A percentile compares a stretch with the other conserved stretches of the same genome.
Evolutionary conservation across 2,797 vertebrate species (phyloP).

Genomic region (Myripristis murdjan): DNA sequence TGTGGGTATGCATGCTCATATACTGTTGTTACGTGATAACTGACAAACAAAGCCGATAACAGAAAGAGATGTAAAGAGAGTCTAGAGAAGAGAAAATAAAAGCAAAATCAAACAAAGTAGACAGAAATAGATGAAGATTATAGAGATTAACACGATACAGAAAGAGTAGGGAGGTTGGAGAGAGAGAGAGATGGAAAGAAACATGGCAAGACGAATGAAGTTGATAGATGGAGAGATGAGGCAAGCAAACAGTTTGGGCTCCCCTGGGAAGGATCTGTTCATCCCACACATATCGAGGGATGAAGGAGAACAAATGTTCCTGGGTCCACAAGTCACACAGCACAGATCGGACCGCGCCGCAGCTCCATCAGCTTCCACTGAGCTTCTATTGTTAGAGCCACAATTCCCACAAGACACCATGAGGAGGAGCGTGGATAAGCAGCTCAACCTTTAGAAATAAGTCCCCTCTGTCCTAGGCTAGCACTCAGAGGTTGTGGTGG

Average conservation of each 20-base stretch:
- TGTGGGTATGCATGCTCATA: slow-evolving; percentile 41
- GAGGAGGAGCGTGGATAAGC: slow-evolving; percentile 47
- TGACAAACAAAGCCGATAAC: slow-evolving; percentile 51
- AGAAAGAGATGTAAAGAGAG: slow-evolving; percentile 38
- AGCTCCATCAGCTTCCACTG: slow-evolving; percentile 58
- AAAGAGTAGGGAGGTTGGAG: slow-evolving; percentile 52
- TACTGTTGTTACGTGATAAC: slow-evolving; percentile 40
- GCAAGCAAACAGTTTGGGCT: slow-evolving; percentile 63
- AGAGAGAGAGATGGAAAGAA: slow-evolving; percentile 17
- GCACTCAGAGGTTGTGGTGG: slow-evolving; percentile 5
- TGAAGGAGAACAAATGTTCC: slow-evolving; percentile 79
- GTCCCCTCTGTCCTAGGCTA: slow-evolving; percentile 35
- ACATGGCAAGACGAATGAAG: slow-evolving; percentile 47
- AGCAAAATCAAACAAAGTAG: slow-evolving; percentile 51
- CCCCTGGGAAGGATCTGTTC: slow-evolving; percentile 72
- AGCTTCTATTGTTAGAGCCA: slow-evolving; percentile 73
- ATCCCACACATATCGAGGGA: slow-evolving; percentile 79
- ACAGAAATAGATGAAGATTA: slow-evolving; percentile 46
- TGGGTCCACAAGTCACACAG: slow-evolving; percentile 73
- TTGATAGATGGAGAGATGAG: slow-evolving; percentile 54
- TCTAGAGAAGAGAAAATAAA: background rate
- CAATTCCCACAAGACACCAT: slow-evolving; percentile 57
- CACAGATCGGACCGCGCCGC: slow-evolving; percentile 63
- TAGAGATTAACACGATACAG: slow-evolving; percentile 43
- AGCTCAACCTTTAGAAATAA: slow-evolving; percentile 62